These are phyloP conservation scores for Nicator chloris DNA, from an alignment of 2,113 vertebrate species.

Conservation along the genomic window DNA sequence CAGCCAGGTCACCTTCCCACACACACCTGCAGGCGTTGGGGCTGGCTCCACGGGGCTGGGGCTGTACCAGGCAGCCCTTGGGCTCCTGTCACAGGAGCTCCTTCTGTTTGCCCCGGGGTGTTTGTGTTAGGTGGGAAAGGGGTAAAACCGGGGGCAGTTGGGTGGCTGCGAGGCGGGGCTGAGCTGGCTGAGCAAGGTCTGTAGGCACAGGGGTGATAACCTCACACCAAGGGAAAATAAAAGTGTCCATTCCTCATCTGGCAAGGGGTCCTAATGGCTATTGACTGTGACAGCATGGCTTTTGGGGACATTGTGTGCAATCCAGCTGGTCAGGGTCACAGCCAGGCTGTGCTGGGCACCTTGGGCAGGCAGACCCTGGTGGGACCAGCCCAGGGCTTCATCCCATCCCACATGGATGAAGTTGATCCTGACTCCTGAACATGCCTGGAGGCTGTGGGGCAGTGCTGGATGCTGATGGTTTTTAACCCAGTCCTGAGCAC, in stretches of 20 bases:
- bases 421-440: rapidly evolving
- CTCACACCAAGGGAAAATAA: not conserved
- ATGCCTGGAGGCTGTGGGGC: not conserved
- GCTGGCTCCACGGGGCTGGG: not conserved
- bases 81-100: not conserved
- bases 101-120: not conserved
- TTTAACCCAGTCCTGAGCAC: not conserved
- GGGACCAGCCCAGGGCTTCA: not conserved
- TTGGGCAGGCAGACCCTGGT: not conserved
- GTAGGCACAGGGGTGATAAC: not conserved
- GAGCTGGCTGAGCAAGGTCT: not conserved
- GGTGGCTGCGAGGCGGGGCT: not conserved
- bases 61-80: not conserved
- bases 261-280: not conserved
- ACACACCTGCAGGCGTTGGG: not conserved
- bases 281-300: rapidly evolving
- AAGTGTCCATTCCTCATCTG: not conserved
- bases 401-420: rapidly evolving
- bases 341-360: not conserved
- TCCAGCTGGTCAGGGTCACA: not conserved
- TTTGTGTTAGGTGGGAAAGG: not conserved
- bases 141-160: not conserved
- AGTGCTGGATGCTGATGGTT: not conserved
- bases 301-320: rapidly evolving
- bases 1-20: not conserved